A percentile compares a stretch with the other conserved stretches of the same genome.
phyloP scores from a whole-genome alignment of 1,140 invertebrate species.

The Sipha flava region DNA sequence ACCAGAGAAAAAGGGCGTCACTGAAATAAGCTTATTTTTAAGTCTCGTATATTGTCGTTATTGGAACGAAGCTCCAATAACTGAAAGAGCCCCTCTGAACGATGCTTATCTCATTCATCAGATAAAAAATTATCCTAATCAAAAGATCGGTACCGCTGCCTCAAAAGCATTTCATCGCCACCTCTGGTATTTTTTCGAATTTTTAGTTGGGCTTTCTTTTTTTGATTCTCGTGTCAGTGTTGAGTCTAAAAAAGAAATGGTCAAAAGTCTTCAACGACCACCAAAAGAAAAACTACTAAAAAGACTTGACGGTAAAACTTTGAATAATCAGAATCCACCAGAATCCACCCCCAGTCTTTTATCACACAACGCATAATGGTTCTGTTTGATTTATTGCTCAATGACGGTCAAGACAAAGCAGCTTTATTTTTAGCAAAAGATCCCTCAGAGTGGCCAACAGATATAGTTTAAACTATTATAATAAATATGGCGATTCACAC shows the following conservation, averaged over 20 bases:
- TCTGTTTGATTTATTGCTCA: background rate
- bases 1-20: constrained; percentile 12
- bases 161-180: background rate
- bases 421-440: background rate
- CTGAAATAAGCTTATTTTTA: constrained; percentile 33
- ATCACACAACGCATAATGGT: background rate
- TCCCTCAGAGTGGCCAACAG: background rate
- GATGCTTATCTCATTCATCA: background rate
- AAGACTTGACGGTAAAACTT: background rate
- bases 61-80: background rate
- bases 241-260: background rate
- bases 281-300: background rate
- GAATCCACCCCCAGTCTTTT: background rate
- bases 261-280: background rate
- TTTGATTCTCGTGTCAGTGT: background rate
- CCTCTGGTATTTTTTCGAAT: background rate
- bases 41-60: background rate
- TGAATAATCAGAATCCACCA: background rate
- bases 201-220: background rate
- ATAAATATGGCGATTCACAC: no score
- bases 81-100: background rate
- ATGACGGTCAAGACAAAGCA: background rate
- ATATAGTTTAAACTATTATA: background rate
- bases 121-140: background rate
- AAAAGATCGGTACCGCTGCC: background rate